These are phyloP conservation scores for Pseudachorutes palmiensis DNA, from an alignment of 1,140 invertebrate species.

Conservation along the genomic window DNA sequence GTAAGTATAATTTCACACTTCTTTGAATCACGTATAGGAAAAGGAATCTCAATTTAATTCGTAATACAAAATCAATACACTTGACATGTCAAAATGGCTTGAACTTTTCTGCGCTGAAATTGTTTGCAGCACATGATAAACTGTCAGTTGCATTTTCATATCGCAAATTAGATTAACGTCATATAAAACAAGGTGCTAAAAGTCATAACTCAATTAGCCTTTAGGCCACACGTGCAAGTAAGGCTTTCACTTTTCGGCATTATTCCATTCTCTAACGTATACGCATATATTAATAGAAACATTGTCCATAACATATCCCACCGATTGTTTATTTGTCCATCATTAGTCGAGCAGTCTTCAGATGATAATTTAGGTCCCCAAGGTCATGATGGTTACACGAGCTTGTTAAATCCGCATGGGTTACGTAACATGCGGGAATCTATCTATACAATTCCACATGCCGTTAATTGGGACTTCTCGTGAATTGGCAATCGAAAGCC, in stretches of 20 bases:
- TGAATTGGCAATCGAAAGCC: too few relatives aligned
- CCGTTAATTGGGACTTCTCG: neutral
- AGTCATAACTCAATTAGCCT: too few relatives aligned
- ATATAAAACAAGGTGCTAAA: neutral
- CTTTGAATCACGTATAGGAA: neutral
- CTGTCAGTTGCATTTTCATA: neutral
- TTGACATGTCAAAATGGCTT: neutral
- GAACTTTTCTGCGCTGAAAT: neutral
- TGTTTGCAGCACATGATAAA: neutral
- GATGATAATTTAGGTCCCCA: neutral
- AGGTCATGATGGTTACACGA: neutral
- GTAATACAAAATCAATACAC: neutral
- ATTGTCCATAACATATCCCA: too few relatives aligned
- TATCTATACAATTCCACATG: neutral
- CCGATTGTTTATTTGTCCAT: neutral
- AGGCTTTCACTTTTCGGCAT: too few relatives aligned
- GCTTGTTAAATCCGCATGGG: neutral
- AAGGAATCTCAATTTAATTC: neutral
- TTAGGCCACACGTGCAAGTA: too few relatives aligned
- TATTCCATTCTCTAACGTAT: too few relatives aligned
- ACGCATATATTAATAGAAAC: too few relatives aligned
- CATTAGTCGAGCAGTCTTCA: neutral
- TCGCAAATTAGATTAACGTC: neutral
- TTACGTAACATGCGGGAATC: neutral
- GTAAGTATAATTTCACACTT: neutral